Conservation (phyloP, 2,113 vertebrate genomes). For the Chrysemys picta region DNA sequence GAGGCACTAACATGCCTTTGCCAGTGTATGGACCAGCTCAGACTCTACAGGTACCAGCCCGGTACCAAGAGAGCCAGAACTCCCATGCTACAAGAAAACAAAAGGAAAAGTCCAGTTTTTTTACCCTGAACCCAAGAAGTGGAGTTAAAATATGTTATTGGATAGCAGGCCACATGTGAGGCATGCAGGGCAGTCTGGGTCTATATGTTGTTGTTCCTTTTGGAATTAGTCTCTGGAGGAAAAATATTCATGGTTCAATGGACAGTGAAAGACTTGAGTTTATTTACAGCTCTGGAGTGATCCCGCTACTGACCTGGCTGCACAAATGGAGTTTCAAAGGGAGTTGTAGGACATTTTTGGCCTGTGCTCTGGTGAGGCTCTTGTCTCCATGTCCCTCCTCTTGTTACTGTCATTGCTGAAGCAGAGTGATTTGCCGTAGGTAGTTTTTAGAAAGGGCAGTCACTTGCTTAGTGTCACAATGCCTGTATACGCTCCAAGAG, state of each 20-base stretch:
- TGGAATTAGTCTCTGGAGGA: slow-evolving; percentile 52
- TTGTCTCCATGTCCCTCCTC: background rate
- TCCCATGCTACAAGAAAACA: background rate
- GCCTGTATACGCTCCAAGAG: background rate
- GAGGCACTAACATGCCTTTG: background rate
- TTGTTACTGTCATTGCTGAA: background rate
- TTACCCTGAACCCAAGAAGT: background rate
- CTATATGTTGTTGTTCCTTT: slow-evolving; percentile 56
- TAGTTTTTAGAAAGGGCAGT: background rate
- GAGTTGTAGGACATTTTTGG: background rate
- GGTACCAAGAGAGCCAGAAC: background rate
- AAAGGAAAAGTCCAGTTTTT: slow-evolving; percentile 13
- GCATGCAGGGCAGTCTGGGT: background rate
- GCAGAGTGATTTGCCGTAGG: background rate
- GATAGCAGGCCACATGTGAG: slow-evolving; percentile 26
- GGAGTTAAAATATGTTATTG: background rate
- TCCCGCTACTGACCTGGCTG: slow-evolving; percentile 16
- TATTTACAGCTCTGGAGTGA: slow-evolving; percentile 16
- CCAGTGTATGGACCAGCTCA: background rate
- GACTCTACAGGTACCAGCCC: background rate
- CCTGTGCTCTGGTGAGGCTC: background rate
- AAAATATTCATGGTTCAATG: slow-evolving; percentile 21
- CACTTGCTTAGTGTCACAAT: no score
- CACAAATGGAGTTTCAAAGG: background rate
- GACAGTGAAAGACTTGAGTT: slow-evolving; percentile 34